Percentiles rank a stretch among this genome's conserved stretches.
These are phyloP conservation scores for Caenorhabditis parvicauda DNA, from an alignment of 2,888 invertebrate genomes.

Conservation along the genomic window DNA sequence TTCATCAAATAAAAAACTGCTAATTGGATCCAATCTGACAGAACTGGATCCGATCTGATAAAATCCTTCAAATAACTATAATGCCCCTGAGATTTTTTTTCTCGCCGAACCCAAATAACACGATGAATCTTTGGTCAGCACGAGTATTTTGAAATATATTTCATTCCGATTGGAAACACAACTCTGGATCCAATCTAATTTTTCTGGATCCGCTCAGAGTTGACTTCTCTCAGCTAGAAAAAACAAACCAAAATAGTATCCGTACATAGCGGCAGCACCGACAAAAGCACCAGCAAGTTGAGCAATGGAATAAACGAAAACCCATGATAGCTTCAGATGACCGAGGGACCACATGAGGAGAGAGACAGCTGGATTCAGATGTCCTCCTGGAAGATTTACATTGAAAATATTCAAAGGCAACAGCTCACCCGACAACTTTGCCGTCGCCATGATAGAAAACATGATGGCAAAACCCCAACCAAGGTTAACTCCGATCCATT, in stretches of 20 bases:
- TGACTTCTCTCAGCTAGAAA: too few species aligned
- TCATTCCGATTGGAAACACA: too few species aligned
- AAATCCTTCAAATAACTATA: too few species aligned
- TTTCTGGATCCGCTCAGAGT: too few species aligned
- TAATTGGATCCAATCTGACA: too few species aligned
- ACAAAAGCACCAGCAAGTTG: conserved; percentile 47
- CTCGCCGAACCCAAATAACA: too few species aligned
- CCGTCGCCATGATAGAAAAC: conserved; percentile 35
- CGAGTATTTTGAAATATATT: too few species aligned
- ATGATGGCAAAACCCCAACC: conserved; percentile 49
- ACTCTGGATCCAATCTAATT: too few species aligned
- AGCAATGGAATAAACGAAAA: conserved; percentile 30
- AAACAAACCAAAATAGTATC: conserved; percentile 40
- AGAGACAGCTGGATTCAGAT: conserved; percentile 49
- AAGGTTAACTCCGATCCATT: conserved; percentile 41
- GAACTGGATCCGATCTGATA: too few species aligned
- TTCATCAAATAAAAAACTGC: too few species aligned
- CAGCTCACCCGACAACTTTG: conserved; percentile 29
- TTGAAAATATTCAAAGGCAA: background rate
- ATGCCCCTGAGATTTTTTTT: too few species aligned
- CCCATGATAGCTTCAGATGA: conserved; percentile 36
- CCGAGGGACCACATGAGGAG: conserved; percentile 44
- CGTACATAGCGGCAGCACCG: conserved; percentile 42
- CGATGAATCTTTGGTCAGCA: too few species aligned
- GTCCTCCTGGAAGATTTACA: conserved; percentile 27